phyloP scores from a whole-genome alignment of 2,888 invertebrate genomes.

The Sericinus montela region DNA sequence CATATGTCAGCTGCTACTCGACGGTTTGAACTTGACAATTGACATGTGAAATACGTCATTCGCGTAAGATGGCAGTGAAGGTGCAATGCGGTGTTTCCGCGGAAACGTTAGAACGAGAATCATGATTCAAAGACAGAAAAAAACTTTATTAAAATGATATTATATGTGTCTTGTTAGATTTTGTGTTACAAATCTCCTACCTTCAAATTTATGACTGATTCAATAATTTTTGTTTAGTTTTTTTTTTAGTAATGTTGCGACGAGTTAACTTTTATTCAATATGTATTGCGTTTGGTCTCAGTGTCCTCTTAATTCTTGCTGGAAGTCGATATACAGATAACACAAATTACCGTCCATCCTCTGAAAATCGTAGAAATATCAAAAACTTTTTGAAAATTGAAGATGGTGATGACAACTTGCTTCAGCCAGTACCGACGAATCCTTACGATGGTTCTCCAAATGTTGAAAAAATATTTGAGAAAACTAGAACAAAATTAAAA shows the following conservation, averaged over 20 bases:
- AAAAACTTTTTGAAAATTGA: conserved; percentile 82
- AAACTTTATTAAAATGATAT: conserved; percentile 57
- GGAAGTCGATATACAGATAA: conserved; percentile 78
- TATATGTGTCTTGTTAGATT: conserved; percentile 54
- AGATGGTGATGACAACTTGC: conserved; percentile 49
- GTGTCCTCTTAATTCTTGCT: conserved; percentile 73
- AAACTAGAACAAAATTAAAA: conserved; percentile 55
- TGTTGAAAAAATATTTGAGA: conserved; percentile 58
- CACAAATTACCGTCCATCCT: conserved; percentile 66
- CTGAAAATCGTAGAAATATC: conserved; percentile 61
- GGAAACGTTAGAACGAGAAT: conserved; percentile 62
- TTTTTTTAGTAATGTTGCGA: conserved; percentile 67
- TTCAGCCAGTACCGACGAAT: conserved; percentile 56
- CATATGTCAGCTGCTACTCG: not conserved
- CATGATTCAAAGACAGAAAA: conserved; percentile 59
- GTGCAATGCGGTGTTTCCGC: conserved; percentile 78
- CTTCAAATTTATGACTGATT: conserved; percentile 34
- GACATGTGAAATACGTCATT: conserved; percentile 28
- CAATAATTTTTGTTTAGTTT: conserved; percentile 43
- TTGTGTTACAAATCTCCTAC: conserved; percentile 44
- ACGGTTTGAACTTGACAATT: not conserved
- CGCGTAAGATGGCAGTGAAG: conserved; percentile 61
- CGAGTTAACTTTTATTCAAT: conserved; percentile 73
- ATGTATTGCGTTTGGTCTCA: conserved; percentile 75
- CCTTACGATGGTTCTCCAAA: conserved; percentile 55